Conservation (phyloP, 2,888 invertebrate genomes). For the Drosophila austrosaltans region DNA sequence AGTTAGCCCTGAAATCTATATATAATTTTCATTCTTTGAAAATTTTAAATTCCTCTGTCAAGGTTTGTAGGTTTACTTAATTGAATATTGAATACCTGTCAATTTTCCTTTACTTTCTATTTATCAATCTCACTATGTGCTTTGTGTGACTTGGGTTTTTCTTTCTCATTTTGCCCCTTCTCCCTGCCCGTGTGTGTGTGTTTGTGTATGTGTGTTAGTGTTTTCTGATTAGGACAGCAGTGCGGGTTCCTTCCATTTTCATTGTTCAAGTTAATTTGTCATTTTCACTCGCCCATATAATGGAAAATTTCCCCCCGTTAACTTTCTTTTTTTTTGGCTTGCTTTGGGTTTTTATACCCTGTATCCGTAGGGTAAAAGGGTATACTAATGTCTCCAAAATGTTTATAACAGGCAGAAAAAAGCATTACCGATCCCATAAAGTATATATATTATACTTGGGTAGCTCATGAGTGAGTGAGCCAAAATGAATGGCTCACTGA, state of each 20-base stretch:
- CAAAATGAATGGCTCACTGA: no score
- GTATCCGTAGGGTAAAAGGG: no score
- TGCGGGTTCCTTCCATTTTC: constrained; percentile 21
- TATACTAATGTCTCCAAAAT: no score
- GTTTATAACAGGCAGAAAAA: no score
- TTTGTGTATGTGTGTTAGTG: not conserved
- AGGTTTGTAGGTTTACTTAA: not conserved
- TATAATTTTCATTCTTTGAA: no score
- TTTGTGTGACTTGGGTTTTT: constrained; percentile 5
- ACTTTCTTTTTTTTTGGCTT: constrained; percentile 34
- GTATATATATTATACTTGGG: no score
- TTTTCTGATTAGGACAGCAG: constrained; percentile 11
- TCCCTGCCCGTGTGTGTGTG: not conserved
- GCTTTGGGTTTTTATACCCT: constrained; percentile 16
- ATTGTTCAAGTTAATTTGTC: constrained; percentile 75
- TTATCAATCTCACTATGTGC: constrained; percentile 6
- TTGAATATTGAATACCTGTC: constrained; percentile 18
- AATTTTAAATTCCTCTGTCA: no score
- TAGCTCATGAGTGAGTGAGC: no score
- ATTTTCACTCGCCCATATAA: constrained; percentile 73
- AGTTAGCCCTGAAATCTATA: no score
- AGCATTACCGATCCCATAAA: no score
- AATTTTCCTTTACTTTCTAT: constrained; percentile 1
- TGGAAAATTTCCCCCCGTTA: constrained; percentile 51
- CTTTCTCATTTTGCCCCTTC: not conserved